These are phyloP conservation scores for Nudaria mundana DNA, from an alignment of 2,888 invertebrate genomes.

Conservation along the genomic window DNA sequence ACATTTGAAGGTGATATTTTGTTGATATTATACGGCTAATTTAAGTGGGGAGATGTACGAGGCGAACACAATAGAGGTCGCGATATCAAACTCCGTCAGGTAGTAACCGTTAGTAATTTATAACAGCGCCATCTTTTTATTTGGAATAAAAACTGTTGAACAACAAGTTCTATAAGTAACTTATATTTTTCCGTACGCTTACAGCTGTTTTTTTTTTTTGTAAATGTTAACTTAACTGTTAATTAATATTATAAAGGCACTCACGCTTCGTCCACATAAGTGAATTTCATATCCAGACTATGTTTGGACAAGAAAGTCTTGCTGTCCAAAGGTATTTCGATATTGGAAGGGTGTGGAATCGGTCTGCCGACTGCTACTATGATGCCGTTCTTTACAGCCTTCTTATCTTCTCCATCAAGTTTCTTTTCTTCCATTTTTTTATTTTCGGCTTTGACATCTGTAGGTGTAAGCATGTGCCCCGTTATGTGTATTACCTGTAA, in stretches of 20 bases:
- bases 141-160: constrained; percentile 12
- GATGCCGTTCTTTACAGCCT: constrained; percentile 61
- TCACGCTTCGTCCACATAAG: constrained; percentile 96
- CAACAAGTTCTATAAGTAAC: neutral
- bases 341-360: constrained; percentile 94
- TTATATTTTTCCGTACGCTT: neutral
- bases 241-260: constrained; percentile 46
- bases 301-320: constrained; percentile 96
- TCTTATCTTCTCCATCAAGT: constrained; percentile 42
- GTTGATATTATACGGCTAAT: constrained; percentile 69
- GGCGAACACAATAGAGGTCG: constrained; percentile 29
- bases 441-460: constrained; percentile 40
- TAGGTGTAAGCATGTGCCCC: constrained; percentile 86
- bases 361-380: constrained; percentile 90
- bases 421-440: constrained; percentile 61
- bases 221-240: neutral
- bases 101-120: constrained; percentile 41
- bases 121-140: constrained; percentile 62
- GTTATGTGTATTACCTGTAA: constrained; percentile 92
- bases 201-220: neutral
- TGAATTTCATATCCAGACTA: constrained; percentile 96
- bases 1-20: constrained; percentile 81
- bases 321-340: constrained; percentile 93
- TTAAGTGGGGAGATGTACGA: constrained; percentile 32
- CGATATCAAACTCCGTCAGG: constrained; percentile 53